Evolutionary conservation across 2,888 invertebrate species (phyloP).

Genomic region (Pheosia tremula): DNA sequence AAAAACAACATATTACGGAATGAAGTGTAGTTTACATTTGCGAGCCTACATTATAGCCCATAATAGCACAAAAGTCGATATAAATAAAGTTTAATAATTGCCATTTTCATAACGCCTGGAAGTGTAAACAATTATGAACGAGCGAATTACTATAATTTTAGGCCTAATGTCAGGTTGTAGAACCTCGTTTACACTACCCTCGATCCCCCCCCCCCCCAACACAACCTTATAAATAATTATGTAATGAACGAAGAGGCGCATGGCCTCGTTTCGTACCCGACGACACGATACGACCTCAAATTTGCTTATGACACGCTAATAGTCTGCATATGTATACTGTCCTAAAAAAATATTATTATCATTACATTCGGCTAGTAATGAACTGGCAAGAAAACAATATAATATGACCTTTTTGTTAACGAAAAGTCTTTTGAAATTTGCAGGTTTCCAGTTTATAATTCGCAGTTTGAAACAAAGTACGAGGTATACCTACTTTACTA

Average conservation of each 20-base stretch:
- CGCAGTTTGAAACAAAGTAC: no score
- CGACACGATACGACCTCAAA: constrained; percentile 1
- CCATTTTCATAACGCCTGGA: background rate
- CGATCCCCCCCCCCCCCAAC: background rate
- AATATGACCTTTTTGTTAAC: no score
- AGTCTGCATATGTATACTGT: background rate
- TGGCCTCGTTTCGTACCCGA: constrained; percentile 6
- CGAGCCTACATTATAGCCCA: constrained; percentile 48
- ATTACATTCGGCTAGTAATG: background rate
- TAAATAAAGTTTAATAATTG: constrained; percentile 9
- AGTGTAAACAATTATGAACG: background rate
- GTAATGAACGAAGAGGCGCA: constrained; percentile 18
- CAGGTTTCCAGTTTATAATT: no score
- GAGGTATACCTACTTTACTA: no score
- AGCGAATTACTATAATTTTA: no score
- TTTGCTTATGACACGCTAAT: background rate
- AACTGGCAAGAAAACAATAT: background rate
- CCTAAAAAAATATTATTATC: background rate
- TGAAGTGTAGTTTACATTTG: constrained; percentile 45
- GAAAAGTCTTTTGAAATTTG: no score
- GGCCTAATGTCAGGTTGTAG: no score
- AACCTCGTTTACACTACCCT: background rate
- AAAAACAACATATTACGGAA: constrained; percentile 46
- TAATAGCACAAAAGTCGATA: constrained; percentile 15
- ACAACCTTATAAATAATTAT: background rate